A percentile compares a stretch with the other conserved stretches of the same genome.
phyloP scores from a whole-genome alignment of 1,140 invertebrate species.

The Diachasma alloeum region DNA sequence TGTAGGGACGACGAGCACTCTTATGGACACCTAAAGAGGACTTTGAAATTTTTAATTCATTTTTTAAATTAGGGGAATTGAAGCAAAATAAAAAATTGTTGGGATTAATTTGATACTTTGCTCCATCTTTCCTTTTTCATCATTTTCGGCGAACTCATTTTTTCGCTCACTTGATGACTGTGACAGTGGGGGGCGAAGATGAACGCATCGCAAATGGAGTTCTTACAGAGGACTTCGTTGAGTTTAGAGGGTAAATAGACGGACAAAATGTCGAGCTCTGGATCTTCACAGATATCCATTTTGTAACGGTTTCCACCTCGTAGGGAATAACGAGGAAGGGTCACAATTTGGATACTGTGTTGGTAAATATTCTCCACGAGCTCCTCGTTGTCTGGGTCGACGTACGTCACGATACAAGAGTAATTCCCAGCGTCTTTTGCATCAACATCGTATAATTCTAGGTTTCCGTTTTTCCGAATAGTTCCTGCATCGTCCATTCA shows the following conservation, averaged over 20 bases:
- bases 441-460: constrained; percentile 49
- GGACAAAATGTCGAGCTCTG: constrained; percentile 38
- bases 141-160: neutral
- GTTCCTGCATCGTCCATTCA: constrained; percentile 33
- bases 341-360: constrained; percentile 47
- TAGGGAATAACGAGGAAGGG: constrained; percentile 44
- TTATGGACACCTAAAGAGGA: constrained; percentile 44
- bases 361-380: constrained; percentile 44
- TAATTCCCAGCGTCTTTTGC: constrained; percentile 54
- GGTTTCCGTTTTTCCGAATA: constrained; percentile 46
- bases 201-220: constrained; percentile 43
- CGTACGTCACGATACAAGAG: constrained; percentile 50
- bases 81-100: neutral
- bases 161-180: constrained; percentile 35
- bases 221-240: constrained; percentile 45
- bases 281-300: constrained; percentile 44
- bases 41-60: neutral
- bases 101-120: neutral
- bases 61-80: neutral
- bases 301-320: constrained; percentile 46
- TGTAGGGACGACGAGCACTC: constrained; percentile 44
- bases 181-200: constrained; percentile 46
- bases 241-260: constrained; percentile 46
- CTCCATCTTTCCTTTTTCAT: neutral
- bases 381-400: constrained; percentile 54